Evolutionary conservation across 2,888 invertebrate genomes (phyloP).

Genomic region (Troides aeacus): DNA sequence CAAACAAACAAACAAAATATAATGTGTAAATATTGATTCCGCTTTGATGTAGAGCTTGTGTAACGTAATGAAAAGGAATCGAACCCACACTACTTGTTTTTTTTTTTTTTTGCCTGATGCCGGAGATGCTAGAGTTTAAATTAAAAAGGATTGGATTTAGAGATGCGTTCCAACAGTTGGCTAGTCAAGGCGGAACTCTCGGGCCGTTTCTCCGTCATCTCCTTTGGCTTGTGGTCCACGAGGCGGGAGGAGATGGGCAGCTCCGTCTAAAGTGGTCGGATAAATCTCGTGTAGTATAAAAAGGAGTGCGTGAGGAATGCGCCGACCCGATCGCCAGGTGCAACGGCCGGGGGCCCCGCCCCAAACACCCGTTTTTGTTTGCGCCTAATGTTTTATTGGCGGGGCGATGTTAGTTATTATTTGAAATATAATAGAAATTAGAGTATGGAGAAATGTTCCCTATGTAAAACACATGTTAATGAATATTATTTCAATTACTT

Average conservation of each 20-base stretch:
- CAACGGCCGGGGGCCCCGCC: constrained; percentile 73
- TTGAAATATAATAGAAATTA: constrained; percentile 1
- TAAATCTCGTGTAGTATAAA: constrained; percentile 68
- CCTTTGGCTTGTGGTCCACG: constrained; percentile 46
- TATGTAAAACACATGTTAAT: no score
- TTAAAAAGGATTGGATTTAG: constrained; percentile 40
- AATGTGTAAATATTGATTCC: constrained; percentile 62
- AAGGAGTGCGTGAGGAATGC: constrained; percentile 79
- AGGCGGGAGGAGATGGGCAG: constrained; percentile 39
- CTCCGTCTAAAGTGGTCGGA: constrained; percentile 58
- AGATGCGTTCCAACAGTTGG: constrained; percentile 42
- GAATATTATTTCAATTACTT: no score
- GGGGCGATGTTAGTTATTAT: not conserved
- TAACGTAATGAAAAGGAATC: not conserved
- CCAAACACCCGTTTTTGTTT: constrained; percentile 69
- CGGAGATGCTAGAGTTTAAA: constrained; percentile 60
- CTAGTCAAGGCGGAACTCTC: constrained; percentile 47
- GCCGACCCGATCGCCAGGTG: constrained; percentile 72
- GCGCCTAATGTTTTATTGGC: constrained; percentile 56
- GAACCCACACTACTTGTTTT: not conserved
- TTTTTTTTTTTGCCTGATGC: constrained; percentile 7
- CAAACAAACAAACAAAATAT: constrained; percentile 49
- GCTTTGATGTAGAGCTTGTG: constrained; percentile 22
- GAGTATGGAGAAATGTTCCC: not conserved
- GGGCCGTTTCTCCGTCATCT: constrained; percentile 45